Evolutionary conservation across 2,888 invertebrate species (phyloP), one percentile per base, ranked within the genome.

Genomic region (Geophilus truncorum): DNA sequence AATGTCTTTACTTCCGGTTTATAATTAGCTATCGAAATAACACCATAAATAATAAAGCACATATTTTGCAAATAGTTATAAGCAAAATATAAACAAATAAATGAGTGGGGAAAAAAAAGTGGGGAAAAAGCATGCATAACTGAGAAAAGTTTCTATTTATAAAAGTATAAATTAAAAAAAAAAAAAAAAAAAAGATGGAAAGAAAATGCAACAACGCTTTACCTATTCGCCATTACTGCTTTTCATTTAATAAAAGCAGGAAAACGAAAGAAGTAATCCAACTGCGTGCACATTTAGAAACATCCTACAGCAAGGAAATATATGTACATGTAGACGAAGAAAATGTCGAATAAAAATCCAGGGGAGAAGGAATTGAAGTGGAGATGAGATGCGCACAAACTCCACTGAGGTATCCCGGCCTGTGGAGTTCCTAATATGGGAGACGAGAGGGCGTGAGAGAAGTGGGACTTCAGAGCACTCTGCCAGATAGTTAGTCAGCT

Each of bases 401-500:
- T 57, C 57, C 57, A 57, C 57, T 57, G 57, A 57, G 57, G 23
- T 57, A 57, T 57, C 57, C 57, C 57, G 23, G 57, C 57, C 57
- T 18, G 21, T 23, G 18, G 57, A 57, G 57, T 57, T 57, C 57
- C 57, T 57, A 57, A 57, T 57, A 57, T 57, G 57, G 57, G 57
- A 57, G 57, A 18, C 57, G 23, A 57, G 57, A 57, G 57, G 57
- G 57, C 57, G 57, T 40, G 57, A 57, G 57, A 23, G 57, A 57
- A 57, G 57, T 57, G 57, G 57, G 21, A 57, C 57, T 57, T 21
- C 21, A 18, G 23, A 21, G 57, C 57, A 57, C 57, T 23, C 57
- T 57, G 57, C 57, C 57, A 57, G 57, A 57, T 57, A 57, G 57
- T 57, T 57, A 57, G 57, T 57, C 57, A 57, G 57, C 57, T 57